Conservation (phyloP, 1,140 invertebrate species). For the Coboldia fuscipes region DNA sequence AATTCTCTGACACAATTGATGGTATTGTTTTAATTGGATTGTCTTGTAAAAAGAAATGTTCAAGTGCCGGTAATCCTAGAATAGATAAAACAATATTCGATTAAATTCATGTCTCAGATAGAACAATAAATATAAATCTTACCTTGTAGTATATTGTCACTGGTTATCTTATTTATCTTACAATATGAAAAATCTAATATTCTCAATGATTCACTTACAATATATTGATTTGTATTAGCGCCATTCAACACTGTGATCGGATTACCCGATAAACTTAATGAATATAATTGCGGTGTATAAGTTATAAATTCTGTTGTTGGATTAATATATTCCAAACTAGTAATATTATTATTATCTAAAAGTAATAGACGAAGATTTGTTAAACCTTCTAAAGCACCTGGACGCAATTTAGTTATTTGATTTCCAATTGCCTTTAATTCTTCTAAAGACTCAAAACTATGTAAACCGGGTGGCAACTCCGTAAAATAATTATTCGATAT, state of each 20-base stretch:
- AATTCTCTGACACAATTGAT: conserved; percentile 19
- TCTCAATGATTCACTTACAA: conserved; percentile 25
- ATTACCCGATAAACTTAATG: conserved; percentile 26
- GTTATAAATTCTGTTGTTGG: conserved; percentile 21
- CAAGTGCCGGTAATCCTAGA: conserved; percentile 25
- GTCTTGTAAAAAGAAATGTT: conserved; percentile 24
- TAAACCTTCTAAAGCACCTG: conserved; percentile 23
- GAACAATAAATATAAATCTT: not conserved
- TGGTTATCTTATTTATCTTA: conserved; percentile 25
- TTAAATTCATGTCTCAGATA: not conserved
- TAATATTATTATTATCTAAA: conserved; percentile 28
- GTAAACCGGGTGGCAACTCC: conserved; percentile 23
- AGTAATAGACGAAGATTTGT: conserved; percentile 25
- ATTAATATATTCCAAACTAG: conserved; percentile 26
- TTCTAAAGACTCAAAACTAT: conserved; percentile 21
- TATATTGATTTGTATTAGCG: conserved; percentile 16
- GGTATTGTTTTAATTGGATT: conserved; percentile 26
- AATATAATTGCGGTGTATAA: conserved; percentile 22
- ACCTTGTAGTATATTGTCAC: conserved; percentile 22
- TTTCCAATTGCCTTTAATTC: conserved; percentile 32
- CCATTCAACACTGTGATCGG: conserved; percentile 24
- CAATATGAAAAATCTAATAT: conserved; percentile 26
- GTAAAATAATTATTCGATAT: conserved; percentile 27
- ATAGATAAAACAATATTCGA: conserved; percentile 7
- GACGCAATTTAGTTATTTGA: conserved; percentile 20